Conservation (phyloP, 1,140 invertebrate genomes). For the Olivierus martensii region DNA sequence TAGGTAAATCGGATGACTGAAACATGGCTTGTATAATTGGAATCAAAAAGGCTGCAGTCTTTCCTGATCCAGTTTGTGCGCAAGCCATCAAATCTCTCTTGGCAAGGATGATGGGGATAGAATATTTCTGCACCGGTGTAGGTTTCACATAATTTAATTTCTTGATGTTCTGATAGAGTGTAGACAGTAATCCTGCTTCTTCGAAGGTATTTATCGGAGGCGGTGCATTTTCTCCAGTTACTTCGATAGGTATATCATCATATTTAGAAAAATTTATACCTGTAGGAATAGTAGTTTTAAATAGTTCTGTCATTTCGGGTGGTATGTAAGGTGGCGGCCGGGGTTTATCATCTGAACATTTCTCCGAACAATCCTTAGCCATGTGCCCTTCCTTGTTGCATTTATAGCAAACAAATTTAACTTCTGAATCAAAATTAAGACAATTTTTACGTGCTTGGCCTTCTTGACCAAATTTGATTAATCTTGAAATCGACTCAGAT, state of each 20-base stretch:
- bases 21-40: conserved; percentile 52
- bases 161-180: conserved; percentile 49
- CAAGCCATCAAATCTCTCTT: conserved; percentile 89
- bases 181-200: neutral
- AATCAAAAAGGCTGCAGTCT: conserved; percentile 93
- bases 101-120: conserved; percentile 79
- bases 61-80: conserved; percentile 88
- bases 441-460: too few species aligned
- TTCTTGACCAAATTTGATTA: too few species aligned
- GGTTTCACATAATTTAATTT: conserved; percentile 77
- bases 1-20: neutral
- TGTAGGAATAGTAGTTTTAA: conserved; percentile 49
- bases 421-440: too few species aligned
- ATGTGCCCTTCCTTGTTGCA: conserved; percentile 31
- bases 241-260: conserved; percentile 53
- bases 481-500: too few species aligned
- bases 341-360: neutral
- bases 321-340: conserved; percentile 50
- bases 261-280: conserved; percentile 87
- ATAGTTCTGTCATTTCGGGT: conserved; percentile 53
- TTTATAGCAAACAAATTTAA: conserved; percentile 26
- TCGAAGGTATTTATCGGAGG: conserved; percentile 6
- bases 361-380: conserved; percentile 24
- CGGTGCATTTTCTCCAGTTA: neutral
- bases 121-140: conserved; percentile 80